Percentiles rank a stretch among this genome's conserved stretches.
Evolutionary conservation across 2,888 invertebrate genomes (phyloP).

Genomic region (Polylopha cassiicola): DNA sequence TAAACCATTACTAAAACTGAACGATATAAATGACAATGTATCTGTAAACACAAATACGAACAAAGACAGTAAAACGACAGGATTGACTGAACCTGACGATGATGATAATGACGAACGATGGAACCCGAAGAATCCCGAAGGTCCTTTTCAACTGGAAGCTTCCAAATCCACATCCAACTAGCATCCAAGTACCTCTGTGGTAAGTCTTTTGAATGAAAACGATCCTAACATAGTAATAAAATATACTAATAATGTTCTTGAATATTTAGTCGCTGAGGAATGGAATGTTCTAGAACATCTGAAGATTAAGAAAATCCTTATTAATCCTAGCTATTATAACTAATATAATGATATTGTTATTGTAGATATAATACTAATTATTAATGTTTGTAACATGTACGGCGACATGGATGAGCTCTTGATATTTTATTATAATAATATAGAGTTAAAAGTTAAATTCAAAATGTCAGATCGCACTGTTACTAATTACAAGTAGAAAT

Average conservation of each 20-base stretch:
- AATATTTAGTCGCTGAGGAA: slow-evolving; percentile 13
- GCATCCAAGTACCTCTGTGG: slow-evolving; percentile 53
- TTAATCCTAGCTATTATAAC: not conserved
- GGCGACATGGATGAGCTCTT: no score
- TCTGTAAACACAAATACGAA: no score
- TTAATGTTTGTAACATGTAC: slow-evolving; percentile 3
- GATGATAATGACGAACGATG: slow-evolving; percentile 31
- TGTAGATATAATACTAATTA: slow-evolving; percentile 5
- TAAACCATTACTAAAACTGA: not conserved
- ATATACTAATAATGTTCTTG: slow-evolving; percentile 1
- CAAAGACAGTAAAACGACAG: no score
- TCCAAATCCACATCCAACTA: slow-evolving; percentile 56
- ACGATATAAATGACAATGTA: no score
- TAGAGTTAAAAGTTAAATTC: not conserved
- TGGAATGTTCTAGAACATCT: slow-evolving; percentile 7
- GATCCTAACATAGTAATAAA: slow-evolving; percentile 5
- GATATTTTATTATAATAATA: no score
- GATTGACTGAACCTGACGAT: slow-evolving; percentile 24
- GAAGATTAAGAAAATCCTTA: no score
- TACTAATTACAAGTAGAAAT: slow-evolving; percentile 13
- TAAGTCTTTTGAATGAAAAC: slow-evolving; percentile 47
- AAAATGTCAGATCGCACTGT: slow-evolving; percentile 5
- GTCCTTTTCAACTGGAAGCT: slow-evolving; percentile 39
- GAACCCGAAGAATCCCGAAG: slow-evolving; percentile 48
- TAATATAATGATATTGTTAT: slow-evolving; percentile 1